phyloP scores from a whole-genome alignment of 2,797 vertebrate species.

The Eremophila alpestris region DNA sequence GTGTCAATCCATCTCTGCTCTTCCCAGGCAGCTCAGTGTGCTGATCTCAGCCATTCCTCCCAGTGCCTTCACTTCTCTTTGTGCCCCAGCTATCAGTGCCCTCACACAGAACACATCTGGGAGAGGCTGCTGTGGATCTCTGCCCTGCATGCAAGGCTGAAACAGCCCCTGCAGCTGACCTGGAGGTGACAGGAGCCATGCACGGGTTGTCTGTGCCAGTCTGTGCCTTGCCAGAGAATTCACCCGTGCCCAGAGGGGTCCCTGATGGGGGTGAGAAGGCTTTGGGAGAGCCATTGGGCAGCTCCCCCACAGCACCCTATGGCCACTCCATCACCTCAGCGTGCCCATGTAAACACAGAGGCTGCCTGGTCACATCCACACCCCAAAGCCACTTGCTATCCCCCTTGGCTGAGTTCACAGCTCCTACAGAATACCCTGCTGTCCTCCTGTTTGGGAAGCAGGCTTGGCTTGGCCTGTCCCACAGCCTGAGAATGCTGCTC shows the following conservation, averaged over 20 bases:
- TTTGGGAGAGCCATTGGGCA: neutral
- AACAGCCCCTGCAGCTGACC: neutral
- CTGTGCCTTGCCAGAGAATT: neutral
- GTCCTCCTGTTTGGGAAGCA: neutral
- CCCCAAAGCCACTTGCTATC: neutral
- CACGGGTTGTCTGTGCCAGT: neutral
- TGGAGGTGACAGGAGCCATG: neutral
- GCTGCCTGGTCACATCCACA: rapidly evolving
- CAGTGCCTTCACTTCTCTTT: neutral
- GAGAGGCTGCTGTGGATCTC: neutral
- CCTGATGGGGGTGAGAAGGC: rapidly evolving
- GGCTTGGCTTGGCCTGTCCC: neutral
- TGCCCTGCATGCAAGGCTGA: neutral
- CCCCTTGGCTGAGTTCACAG: neutral
- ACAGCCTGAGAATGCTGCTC: neutral
- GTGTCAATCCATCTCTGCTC: neutral
- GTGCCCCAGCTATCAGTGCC: neutral
- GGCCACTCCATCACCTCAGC: neutral
- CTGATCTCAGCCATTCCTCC: neutral
- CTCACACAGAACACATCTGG: neutral
- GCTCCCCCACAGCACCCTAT: neutral
- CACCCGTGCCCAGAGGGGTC: neutral
- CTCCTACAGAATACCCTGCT: neutral
- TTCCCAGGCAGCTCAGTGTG: rapidly evolving
- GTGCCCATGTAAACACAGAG: neutral